Percentiles rank a stretch among this genome's conserved stretches.
Evolutionary conservation across 2,888 invertebrate genomes (phyloP).

Genomic region (Ryuthela nishihirai): DNA sequence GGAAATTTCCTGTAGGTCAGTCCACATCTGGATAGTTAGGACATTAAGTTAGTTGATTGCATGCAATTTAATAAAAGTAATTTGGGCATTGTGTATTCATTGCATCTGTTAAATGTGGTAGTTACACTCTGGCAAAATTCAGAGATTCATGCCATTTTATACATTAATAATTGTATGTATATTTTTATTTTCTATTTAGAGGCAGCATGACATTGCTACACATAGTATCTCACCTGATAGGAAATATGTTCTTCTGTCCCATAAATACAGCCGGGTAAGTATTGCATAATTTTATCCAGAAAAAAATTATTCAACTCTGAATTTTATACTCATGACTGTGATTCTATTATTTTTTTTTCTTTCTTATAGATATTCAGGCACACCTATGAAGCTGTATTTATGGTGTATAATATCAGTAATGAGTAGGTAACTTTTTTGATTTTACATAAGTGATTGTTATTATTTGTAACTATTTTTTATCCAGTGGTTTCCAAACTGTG

Average conservation of each 20-base stretch:
- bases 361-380: constrained; percentile 24
- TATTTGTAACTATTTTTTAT: too few relatives aligned
- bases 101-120: too few relatives aligned
- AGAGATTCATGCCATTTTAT: too few relatives aligned
- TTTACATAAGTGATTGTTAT: too few relatives aligned
- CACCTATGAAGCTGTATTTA: constrained; percentile 23
- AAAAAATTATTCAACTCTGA: background rate
- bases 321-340: background rate
- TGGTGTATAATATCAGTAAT: constrained; percentile 27
- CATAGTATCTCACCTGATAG: constrained; percentile 38
- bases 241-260: constrained; percentile 36
- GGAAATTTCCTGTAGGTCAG: too few relatives aligned
- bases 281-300: background rate
- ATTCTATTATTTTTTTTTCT: constrained; percentile 2
- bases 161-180: background rate
- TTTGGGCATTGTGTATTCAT: too few relatives aligned
- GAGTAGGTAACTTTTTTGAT: constrained; percentile 16
- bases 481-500: too few relatives aligned
- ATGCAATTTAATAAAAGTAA: too few relatives aligned
- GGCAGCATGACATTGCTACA: constrained; percentile 34
- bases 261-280: constrained; percentile 39
- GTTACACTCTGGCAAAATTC: too few relatives aligned
- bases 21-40: too few relatives aligned
- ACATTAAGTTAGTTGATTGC: too few relatives aligned
- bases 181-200: constrained; percentile 8